Base-by-base conservation (phyloP, 1,140 invertebrate species). In the Meteorus sp. region DNA sequence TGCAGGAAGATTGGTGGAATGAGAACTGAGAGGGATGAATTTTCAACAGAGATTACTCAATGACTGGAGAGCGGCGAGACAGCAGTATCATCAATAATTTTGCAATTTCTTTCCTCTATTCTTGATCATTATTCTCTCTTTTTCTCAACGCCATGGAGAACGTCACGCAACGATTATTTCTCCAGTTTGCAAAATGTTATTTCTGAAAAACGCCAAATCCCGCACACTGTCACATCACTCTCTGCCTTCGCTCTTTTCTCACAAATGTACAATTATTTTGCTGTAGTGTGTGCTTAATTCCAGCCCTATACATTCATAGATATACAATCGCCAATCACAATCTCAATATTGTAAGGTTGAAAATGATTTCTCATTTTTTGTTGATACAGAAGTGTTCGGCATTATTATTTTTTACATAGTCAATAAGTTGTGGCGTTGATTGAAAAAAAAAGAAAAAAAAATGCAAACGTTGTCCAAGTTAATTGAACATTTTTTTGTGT, bases 91-190 rank as follows among this genome's bases (percentile, higher is more conserved):
- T 62, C 60, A 68, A 56, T 63, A 41, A 60, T 66, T 61, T 64
- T 19, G 44, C 45, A 31, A 1, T 31, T 35, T 48, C 27, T 48
- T 39, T 31, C n/a, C 9, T 22, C 11, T 20, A 37, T 53, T 29
- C 4, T 27, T 43, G 7, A 35, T 15, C 3, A 33, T 23, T 56
- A 37, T 37, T 48, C 23, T 27, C 2, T 44, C n/a, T 44, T 23
- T 58, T 45, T 54, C 9, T 55, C 60, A 27, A 56, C 45, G n/a
- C n/a, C 59, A 50, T 53, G 63, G 64, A 69, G 68, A 70, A 58
- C 69, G 68, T 69, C 67, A 66, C 69, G 72, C 76, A 77, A 78
- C 71, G 73, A 78, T 79, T 67, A 79, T 79, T 79, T 79, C 75
- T 69, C 75, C 75, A 75, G 75, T 75, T 76, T 61, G 7, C 51